Conservation (phyloP, 2,888 invertebrate species). For the Adela reaumurella region DNA sequence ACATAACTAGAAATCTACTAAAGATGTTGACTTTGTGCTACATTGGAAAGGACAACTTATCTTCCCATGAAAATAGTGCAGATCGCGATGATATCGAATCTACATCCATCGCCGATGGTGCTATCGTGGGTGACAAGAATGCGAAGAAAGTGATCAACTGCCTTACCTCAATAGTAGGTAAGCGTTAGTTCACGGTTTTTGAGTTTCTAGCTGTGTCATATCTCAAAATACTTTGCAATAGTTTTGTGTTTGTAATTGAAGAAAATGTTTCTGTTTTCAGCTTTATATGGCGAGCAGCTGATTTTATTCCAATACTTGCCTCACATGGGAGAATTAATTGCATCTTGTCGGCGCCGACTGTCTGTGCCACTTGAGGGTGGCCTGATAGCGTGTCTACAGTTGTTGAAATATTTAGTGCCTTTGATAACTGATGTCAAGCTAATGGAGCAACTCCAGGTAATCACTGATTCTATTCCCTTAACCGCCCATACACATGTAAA, state of each 20-base stretch:
- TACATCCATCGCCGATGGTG: conserved; percentile 62
- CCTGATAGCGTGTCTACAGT: conserved; percentile 76
- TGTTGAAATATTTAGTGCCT: conserved; percentile 76
- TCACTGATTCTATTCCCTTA: background rate
- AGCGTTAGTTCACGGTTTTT: too few species aligned
- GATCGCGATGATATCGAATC: conserved; percentile 50
- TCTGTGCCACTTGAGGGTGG: conserved; percentile 86
- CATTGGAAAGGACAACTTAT: conserved; percentile 75
- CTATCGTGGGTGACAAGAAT: conserved; percentile 74
- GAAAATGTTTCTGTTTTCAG: too few species aligned
- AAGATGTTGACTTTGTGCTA: conserved; percentile 94
- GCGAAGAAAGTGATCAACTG: conserved; percentile 87
- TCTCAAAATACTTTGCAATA: too few species aligned
- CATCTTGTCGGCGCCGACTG: conserved; percentile 74
- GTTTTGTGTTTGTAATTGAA: too few species aligned
- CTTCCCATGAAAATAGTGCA: conserved; percentile 36
- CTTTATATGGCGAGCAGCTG: conserved; percentile 83
- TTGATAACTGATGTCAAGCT: conserved; percentile 78
- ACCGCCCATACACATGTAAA: too few species aligned
- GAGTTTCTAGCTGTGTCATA: too few species aligned
- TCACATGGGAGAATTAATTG: conserved; percentile 81
- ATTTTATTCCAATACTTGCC: conserved; percentile 87
- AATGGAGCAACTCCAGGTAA: conserved; percentile 83
- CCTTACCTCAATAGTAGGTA: conserved; percentile 81
- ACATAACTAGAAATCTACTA: conserved; percentile 85